Conservation (phyloP, 2,888 invertebrate species). For the Archips xylosteana region DNA sequence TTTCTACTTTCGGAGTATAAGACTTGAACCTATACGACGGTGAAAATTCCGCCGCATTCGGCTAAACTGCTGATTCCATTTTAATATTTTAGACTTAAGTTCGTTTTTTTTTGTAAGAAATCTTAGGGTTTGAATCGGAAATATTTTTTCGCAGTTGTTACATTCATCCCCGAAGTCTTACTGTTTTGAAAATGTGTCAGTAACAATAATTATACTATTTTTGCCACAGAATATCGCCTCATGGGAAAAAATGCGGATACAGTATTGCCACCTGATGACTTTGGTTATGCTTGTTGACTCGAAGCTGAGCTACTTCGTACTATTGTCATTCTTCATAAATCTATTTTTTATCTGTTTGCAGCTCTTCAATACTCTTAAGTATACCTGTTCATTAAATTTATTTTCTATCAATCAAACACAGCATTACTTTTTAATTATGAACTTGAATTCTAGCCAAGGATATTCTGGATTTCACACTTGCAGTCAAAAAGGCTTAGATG, state of each 20-base stretch:
- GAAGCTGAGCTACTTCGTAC: constrained; percentile 55
- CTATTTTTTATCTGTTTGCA: constrained; percentile 57
- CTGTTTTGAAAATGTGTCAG: background rate
- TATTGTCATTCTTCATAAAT: constrained; percentile 57
- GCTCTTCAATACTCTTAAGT: constrained; percentile 58
- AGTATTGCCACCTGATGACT: constrained; percentile 53
- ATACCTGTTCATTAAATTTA: constrained; percentile 35
- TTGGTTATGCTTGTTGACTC: constrained; percentile 53
- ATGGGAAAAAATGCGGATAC: constrained; percentile 56
- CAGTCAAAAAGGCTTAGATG: constrained; percentile 21
- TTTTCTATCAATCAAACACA: background rate
- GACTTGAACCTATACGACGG: no score
- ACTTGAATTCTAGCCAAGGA: constrained; percentile 15
- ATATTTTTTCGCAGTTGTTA: no score
- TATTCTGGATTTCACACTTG: constrained; percentile 25
- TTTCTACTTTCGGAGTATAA: no score
- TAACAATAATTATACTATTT: background rate
- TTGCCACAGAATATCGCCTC: constrained; percentile 41
- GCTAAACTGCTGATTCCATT: no score
- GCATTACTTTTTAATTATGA: background rate
- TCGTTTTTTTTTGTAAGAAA: no score
- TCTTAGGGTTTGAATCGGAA: no score
- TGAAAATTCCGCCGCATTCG: no score
- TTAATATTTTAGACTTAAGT: no score
- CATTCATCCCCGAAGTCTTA: no score